These are phyloP conservation scores for Drosophila seguyi DNA, from an alignment of 1,140 invertebrate genomes.

Conservation along the genomic window DNA sequence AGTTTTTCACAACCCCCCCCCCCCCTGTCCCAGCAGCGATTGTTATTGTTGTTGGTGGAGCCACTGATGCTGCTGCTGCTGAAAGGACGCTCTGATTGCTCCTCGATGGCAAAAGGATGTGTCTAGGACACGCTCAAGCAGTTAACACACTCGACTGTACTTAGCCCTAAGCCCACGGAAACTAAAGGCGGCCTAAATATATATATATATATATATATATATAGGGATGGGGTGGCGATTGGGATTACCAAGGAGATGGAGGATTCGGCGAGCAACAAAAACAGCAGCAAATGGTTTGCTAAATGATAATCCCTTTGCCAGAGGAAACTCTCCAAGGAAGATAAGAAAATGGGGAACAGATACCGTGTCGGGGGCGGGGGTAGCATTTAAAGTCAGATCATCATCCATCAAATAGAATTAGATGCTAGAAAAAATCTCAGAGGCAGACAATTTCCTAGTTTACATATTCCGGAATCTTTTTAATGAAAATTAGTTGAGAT, in stretches of 20 bases:
- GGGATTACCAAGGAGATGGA: slow-evolving; percentile 2
- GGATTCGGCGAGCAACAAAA: neutral
- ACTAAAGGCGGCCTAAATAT: slow-evolving; percentile 15
- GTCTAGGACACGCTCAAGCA: slow-evolving; percentile 45
- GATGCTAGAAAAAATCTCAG: neutral
- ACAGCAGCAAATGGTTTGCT: slow-evolving; percentile 28
- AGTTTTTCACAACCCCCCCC: neutral
- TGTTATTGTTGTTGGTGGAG: slow-evolving; percentile 40
- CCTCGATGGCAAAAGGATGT: slow-evolving; percentile 45
- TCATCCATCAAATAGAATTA: slow-evolving; percentile 31
- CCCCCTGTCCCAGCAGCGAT: slow-evolving; percentile 4
- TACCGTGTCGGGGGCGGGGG: neutral
- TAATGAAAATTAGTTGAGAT: neutral
- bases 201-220: slow-evolving; percentile 2
- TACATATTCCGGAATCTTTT: neutral
- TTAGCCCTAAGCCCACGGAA: slow-evolving; percentile 46
- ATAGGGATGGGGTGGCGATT: neutral
- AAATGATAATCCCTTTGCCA: slow-evolving; percentile 34
- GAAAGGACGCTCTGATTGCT: slow-evolving; percentile 50
- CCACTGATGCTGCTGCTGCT: slow-evolving; percentile 14
- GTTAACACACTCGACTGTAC: slow-evolving; percentile 50
- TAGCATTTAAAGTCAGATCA: slow-evolving; percentile 22
- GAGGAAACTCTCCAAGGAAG: neutral
- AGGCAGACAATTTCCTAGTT: neutral
- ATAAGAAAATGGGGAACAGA: neutral